These are phyloP conservation scores for Chloebia gouldiae DNA, from an alignment of 2,113 vertebrate species.

Conservation along the genomic window DNA sequence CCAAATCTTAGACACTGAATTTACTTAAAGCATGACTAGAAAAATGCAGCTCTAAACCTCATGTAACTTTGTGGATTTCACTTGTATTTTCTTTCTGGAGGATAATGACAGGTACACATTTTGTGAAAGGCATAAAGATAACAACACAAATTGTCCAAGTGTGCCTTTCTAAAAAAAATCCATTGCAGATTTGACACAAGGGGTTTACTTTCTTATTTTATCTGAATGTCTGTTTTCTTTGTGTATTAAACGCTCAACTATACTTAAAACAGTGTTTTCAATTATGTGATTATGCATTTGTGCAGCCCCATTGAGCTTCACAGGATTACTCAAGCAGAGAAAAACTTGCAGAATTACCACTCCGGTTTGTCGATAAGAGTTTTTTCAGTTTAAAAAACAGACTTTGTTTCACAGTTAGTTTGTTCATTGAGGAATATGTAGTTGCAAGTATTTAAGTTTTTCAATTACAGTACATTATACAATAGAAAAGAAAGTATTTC, in stretches of 20 bases:
- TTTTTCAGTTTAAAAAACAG: neutral
- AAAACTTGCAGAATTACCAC: slow-evolving; percentile 11
- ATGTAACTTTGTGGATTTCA: neutral
- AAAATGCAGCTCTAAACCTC: neutral
- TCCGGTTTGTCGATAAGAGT: neutral
- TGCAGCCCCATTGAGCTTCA: slow-evolving; percentile 3
- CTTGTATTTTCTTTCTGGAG: neutral
- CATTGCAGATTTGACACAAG: neutral
- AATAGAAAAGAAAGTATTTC: slow-evolving; percentile 40
- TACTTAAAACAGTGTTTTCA: slow-evolving; percentile 25
- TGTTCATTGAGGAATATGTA: neutral
- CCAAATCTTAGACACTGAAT: neutral
- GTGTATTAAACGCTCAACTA: neutral
- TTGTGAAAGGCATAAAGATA: neutral
- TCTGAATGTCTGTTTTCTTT: neutral
- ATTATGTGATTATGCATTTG: slow-evolving; percentile 23
- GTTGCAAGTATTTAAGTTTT: neutral
- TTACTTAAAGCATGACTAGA: neutral
- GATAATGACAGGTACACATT: neutral
- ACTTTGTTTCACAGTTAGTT: neutral
- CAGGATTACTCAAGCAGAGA: slow-evolving; percentile 4
- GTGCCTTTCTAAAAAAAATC: neutral
- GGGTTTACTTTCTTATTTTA: neutral
- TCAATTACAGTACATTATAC: slow-evolving; percentile 6
- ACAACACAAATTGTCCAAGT: neutral